Base-by-base conservation (phyloP, 2,113 vertebrate genomes). In the Muntiacus reevesi region DNA sequence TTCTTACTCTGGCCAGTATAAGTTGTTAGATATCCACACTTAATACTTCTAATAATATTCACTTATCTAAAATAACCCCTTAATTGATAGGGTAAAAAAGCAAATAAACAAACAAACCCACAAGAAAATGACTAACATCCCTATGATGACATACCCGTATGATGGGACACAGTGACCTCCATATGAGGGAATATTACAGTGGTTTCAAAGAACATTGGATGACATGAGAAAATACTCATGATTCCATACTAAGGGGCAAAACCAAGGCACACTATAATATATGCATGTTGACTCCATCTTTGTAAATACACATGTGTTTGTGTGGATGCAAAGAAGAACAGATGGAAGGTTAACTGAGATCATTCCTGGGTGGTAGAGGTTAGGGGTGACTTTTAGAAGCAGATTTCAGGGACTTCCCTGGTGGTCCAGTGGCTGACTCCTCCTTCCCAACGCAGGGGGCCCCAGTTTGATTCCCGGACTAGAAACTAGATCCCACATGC, bases 21-120 rank as follows among this genome's bases (percentile, higher is more conserved):
- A 97, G 60, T 97, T 87, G 83, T 95, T 95, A 93, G 98, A 97
- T 95, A 98, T 87, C 92, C 78, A 95, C 82, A 95, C 82, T 97
- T 96, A 95, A 96, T 97, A 91, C 90, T 96, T 94, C 59, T 98
- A 97, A 95, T 97, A 95, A 92, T 95, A 91, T 36, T 97, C 95
- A 93, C 95, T 98, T 97, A 98, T 96, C 95, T 97, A 95, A 98
- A 98, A 98, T 97, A 95, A 97, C 36, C 21, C 81, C 87, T 97
- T 97, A 97, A 98, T 96, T 98, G 97, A 96, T 97, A 97, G 97
- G 89, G 95, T 94, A 92, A 95, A 98, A 62, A 95, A 96, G 74
- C 57, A 94, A 98, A 98, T 23, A 59, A 23, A 40, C 1, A 71
- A 36, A 71, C 0, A 67, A 67, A 67, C 16, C 67, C 12, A 43